Evolutionary conservation across 2,888 invertebrate genomes (phyloP), one percentile per base, ranked within the genome.

Genomic region (Eucriotettix oculatus): DNA sequence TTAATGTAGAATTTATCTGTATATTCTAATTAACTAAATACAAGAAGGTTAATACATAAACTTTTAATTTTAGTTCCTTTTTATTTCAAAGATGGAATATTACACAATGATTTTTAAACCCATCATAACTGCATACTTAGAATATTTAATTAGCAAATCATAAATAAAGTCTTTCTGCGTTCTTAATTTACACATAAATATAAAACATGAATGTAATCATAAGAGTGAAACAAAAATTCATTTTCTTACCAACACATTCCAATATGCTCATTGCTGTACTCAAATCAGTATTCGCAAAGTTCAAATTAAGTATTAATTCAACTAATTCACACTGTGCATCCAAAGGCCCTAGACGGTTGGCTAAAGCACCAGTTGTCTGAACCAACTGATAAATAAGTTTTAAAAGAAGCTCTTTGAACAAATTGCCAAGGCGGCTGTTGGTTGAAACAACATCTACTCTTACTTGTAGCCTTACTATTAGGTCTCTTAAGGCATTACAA

Each of bases 251-350:
- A 66, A 86, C 82, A 68, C 84, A 83, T 70, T 87, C 85, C 16
- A 86, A 79, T 59, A 87, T 84, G 68, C 83, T 86, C 72, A 87
- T 81, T 1, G 84, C 84, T 63, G 85, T 84, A 65, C 80, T 80
- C 48, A 86, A 74, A 70, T 88, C 86, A 10, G 84, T 81, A 65
- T 83, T 82, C 17, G 80, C 78, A 68, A 84, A 86, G 66, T 84
- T 79, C 10, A 83, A 76, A 67, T 82, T 79, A 14, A 83, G 74
- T 63, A 88, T 72, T 56, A 83, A 79, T 57, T 83, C 83, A 41
- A 87, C 75, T 60, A 87, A 76, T 69, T 83, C 83, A 69, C 84
- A 86, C 69, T 89, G 83, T 58, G 88, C 83, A 79, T 88, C 83
- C 68, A 90, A 73, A 62, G 88, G 85, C 63, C 82, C 81, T 69